Evolutionary conservation across 2,888 invertebrate genomes (phyloP), one percentile per base, ranked within the genome.

Genomic region (Alcis repandata): DNA sequence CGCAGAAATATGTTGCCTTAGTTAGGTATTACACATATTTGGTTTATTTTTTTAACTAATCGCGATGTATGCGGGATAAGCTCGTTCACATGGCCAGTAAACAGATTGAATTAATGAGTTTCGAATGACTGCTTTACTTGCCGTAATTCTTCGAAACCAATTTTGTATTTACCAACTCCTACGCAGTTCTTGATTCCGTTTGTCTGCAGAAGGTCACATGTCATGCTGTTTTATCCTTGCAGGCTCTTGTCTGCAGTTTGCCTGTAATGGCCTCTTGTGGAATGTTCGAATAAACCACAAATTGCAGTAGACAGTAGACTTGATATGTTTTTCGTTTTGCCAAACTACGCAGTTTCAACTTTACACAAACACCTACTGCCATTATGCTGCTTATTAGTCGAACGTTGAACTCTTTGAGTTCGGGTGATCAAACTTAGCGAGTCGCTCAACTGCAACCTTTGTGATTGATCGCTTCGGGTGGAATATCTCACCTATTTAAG

Each of bases 111-210:
- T 84, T 84, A 83, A 86, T 87, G 83, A 74, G 78, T 79, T 84
- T 80, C 83, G 76, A 84, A 84, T 84, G 81, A 79, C 80, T 83
- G 80, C 81, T 67, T 84, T 83, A 79, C 80, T 85, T 81, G 80
- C 78, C 76, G 77, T 82, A 85, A 80, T 89, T 90, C 88, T 79
- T 83, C 82, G 89, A 86, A 89, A 81, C 84, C 86, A 88, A 88
- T 90, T 89, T 89, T 84, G 88, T 86, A 86, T 87, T 88, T 87
- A 85, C 83, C 83, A 78, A 82, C 89, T 82, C 88, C 89, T 86
- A 89, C 89, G 82, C 87, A 82, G 75, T 79, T 82, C 78, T 82
- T 84, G 80, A 86, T 85, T 83, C 82, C 78, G 79, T 80, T 77
- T 79, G 78, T 79, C 73, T 80, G 73, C 77, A 78, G 81, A 85